Evolutionary conservation across 2,888 invertebrate species (phyloP).

Genomic region (Scelioninae gen. 1): DNA sequence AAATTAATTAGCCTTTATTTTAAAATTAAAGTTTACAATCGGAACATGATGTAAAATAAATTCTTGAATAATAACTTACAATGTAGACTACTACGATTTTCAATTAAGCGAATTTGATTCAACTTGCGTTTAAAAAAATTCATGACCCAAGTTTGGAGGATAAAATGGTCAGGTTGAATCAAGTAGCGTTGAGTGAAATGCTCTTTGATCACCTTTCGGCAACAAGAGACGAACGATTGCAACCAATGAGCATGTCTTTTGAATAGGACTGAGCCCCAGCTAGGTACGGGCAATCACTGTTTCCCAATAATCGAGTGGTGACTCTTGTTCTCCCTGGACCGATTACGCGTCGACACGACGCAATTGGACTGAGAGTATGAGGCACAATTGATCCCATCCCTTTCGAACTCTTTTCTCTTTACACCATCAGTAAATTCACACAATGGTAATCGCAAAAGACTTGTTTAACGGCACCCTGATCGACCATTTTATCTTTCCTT

Average conservation of each 20-base stretch:
- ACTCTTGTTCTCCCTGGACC: conserved; percentile 70
- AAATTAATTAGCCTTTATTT: conserved; percentile 12
- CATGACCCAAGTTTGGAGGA: not conserved
- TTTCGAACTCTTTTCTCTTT: conserved; percentile 60
- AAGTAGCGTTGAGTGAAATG: conserved; percentile 35
- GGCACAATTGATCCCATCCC: conserved; percentile 66
- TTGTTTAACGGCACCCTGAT: conserved; percentile 48
- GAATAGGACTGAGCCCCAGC: conserved; percentile 49
- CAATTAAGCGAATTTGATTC: too few relatives aligned
- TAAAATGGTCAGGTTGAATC: conserved; percentile 26
- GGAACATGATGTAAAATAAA: too few relatives aligned
- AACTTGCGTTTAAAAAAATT: not conserved
- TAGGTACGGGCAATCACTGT: conserved; percentile 70
- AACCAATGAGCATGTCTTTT: conserved; percentile 67
- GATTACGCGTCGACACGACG: conserved; percentile 73
- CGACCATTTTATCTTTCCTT: conserved; percentile 29
- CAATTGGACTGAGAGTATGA: conserved; percentile 61
- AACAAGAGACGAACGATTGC: conserved; percentile 65
- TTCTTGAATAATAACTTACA: too few relatives aligned
- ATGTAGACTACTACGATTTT: too few relatives aligned
- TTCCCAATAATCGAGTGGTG: conserved; percentile 73
- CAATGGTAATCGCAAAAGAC: conserved; percentile 67
- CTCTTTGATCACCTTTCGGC: conserved; percentile 65
- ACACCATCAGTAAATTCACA: conserved; percentile 62
- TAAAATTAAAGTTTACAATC: too few relatives aligned